Base-by-base conservation (phyloP, 2,113 vertebrate species). In the Mus pahari region DNA sequence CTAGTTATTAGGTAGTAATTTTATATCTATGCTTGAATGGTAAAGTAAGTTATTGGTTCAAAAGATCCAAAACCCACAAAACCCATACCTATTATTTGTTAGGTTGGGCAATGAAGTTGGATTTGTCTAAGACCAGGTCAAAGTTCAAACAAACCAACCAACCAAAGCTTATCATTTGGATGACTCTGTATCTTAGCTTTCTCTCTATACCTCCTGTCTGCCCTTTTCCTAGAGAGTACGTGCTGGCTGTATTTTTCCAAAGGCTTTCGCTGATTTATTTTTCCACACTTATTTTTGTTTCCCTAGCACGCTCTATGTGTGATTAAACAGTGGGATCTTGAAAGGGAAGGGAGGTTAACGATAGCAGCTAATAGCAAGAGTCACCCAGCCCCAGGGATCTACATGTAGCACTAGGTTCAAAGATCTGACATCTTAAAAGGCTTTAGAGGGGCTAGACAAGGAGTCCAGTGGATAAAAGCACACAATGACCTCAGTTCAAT, bases 381-480 rank as follows among this genome's bases (percentile, higher is more conserved):
- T 64, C 70, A 58, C n/a, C 55, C 39, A 28, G 58, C 2, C 39
- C 39, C 24, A 42, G 39, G 81, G 39, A 31, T 45, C 6, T 12
- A 33, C 31, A 88, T 11, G 31, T 13, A 28, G 81, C 58, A 62
- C 81, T 28, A 31, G 42, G 86, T 31, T 50, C 17, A 82, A 53
- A 84, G 14, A 55, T 53, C 78, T 75, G 87, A 88, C 42, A 91
- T 66, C 60, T 19, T 90, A 79, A 62, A 90, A 92, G 50, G 19
- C 48, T 94, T 73, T 82, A 86, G 82, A 62, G 14, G 14, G 14
- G 7, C 14, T 20, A 39, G 36, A n/a, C 5, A 39, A 26, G n/a
- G n/a, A 39, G 55, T 16, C 6, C 7, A 6, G 58, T 84, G 58
- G 26, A 16, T 42, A 84, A 84, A 84, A 84, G 16, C 39, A 58